These are phyloP conservation scores for Cariama cristata DNA, from an alignment of 2,113 vertebrate species.

Conservation along the genomic window DNA sequence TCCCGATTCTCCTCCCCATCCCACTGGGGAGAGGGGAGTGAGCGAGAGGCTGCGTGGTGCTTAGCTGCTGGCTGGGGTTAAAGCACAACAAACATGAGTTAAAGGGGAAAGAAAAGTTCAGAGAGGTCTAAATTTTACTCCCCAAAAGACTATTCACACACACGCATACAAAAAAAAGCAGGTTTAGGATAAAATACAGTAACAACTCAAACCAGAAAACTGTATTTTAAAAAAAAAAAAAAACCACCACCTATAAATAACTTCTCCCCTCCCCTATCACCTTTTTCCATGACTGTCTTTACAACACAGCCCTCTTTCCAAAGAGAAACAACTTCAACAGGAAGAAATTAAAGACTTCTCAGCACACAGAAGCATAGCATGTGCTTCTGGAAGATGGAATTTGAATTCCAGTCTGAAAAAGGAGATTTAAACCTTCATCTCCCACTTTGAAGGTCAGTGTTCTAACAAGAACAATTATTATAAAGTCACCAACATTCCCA, in stretches of 20 bases:
- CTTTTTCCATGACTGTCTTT: background rate
- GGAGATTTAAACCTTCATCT: background rate
- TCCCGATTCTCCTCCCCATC: too few relatives aligned
- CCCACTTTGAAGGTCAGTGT: background rate
- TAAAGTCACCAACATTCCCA: background rate
- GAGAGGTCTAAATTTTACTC: background rate
- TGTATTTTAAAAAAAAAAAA: background rate
- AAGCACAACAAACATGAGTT: background rate
- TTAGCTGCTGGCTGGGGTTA: too few relatives aligned
- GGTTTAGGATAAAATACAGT: background rate
- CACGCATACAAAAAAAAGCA: background rate
- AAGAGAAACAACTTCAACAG: background rate
- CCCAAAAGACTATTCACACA: background rate
- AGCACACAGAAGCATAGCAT: background rate
- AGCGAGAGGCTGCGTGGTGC: too few relatives aligned
- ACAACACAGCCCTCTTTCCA: background rate
- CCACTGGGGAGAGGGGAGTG: too few relatives aligned
- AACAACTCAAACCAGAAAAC: background rate
- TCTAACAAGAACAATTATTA: background rate
- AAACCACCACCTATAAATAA: background rate
- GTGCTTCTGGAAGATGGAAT: accelerated
- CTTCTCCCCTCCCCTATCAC: background rate
- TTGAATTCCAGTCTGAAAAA: background rate
- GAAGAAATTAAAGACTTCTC: background rate
- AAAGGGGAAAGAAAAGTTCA: background rate